A percentile compares a stretch with the other conserved stretches of the same genome.
Conservation (phyloP, 2,888 invertebrate species). For the Stramonita haemastoma region DNA sequence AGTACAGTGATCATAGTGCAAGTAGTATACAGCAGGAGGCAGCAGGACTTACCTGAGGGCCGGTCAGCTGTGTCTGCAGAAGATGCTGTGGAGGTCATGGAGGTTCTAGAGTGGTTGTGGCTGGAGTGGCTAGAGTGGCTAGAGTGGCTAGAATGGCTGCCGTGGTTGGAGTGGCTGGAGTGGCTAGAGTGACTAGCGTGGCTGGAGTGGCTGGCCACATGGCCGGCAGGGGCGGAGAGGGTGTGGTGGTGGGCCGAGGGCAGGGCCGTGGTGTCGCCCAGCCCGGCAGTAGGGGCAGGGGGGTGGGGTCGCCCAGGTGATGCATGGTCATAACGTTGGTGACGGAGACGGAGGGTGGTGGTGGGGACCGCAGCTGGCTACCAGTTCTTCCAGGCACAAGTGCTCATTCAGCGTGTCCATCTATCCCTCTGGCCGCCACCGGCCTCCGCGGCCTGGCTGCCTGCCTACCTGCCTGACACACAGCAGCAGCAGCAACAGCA, state of each 20-base stretch:
- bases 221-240: not conserved
- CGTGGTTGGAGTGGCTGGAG: constrained; percentile 29
- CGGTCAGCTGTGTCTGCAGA: constrained; percentile 51
- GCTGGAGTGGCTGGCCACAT: constrained; percentile 33
- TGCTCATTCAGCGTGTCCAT: constrained; percentile 71
- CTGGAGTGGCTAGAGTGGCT: constrained; percentile 29
- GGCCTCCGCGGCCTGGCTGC: not conserved
- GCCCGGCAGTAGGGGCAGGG: constrained; percentile 39
- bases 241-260: constrained; percentile 34
- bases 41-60: constrained; percentile 40
- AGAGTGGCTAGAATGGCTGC: constrained; percentile 33
- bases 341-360: constrained; percentile 44
- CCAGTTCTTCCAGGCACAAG: constrained; percentile 68
- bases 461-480: not conserved
- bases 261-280: constrained; percentile 32
- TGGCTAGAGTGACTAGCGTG: constrained; percentile 42
- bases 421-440: constrained; percentile 53
- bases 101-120: constrained; percentile 30
- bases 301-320: constrained; percentile 45
- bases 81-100: constrained; percentile 40
- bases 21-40: too few species aligned
- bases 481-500: not conserved
- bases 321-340: constrained; percentile 58
- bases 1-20: too few species aligned
- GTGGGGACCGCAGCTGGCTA: constrained; percentile 49